phyloP scores from a whole-genome alignment of 2,888 invertebrate genomes.

The Rhimphoctona megacephalus region DNA sequence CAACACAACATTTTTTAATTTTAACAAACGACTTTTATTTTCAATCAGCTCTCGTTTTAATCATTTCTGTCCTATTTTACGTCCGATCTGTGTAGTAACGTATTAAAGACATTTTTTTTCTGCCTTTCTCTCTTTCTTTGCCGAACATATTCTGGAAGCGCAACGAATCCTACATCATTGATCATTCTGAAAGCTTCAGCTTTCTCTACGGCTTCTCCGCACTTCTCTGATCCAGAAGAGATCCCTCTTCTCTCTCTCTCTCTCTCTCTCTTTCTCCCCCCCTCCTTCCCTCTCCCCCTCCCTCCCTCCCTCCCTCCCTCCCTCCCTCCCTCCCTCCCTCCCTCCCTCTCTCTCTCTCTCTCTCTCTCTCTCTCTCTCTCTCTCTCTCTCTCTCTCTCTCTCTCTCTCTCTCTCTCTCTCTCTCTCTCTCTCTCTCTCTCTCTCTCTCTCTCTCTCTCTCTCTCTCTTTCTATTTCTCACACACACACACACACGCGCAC shows the following conservation, averaged over 20 bases:
- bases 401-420: too few relatives aligned
- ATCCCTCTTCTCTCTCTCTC: constrained; percentile 12
- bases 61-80: not conserved
- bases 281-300: too few relatives aligned
- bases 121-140: constrained; percentile 6
- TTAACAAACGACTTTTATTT: not conserved
- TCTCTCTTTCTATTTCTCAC: too few relatives aligned
- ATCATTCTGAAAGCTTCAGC: constrained; percentile 53
- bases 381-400: too few relatives aligned
- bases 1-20: not conserved
- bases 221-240: constrained; percentile 30
- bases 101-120: not conserved
- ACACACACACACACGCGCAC: too few relatives aligned
- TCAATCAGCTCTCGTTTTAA: not conserved
- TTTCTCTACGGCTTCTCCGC: constrained; percentile 34
- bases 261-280: not conserved
- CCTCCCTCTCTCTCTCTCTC: too few relatives aligned
- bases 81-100: not conserved
- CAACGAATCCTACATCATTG: constrained; percentile 48
- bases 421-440: too few relatives aligned
- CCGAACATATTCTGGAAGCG: constrained; percentile 56
- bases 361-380: too few relatives aligned
- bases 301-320: too few relatives aligned
- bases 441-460: too few relatives aligned
- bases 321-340: too few relatives aligned